Base-by-base conservation (phyloP, 2,113 vertebrate genomes). In the Myanophis thanlyinensis region DNA sequence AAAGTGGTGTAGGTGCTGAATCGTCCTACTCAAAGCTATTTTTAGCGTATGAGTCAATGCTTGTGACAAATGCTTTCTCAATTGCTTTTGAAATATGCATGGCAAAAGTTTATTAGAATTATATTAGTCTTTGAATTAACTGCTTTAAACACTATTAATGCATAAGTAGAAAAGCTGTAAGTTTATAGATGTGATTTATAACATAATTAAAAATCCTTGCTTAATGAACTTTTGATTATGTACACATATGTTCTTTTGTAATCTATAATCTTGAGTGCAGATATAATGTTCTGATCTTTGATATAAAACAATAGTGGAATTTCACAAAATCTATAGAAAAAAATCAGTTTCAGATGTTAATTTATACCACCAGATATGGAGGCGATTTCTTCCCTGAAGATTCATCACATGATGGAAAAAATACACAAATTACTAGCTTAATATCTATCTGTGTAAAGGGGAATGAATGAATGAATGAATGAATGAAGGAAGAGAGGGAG, bases 1-100 rank as follows among this genome's bases (percentile, higher is more conserved):
- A 93, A 93, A 96, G 91, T 93, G 52, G 89, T 86, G 89, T 86
- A 95, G 93, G 93, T 94, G 94, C 96, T 95, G 54, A 94, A 46
- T 6, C 96, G 94, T 96, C 96, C 96, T 93, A 96, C 97, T 93
- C 30, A 0, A 0, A 95, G 94, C 13, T 96, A 96, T 96, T 96
- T 97, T 94, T 94, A 92, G 80, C 35, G 35, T 93, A 93, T 92
- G 92, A 96, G 56, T 93, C 95, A 96, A 86, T 94, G 93, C 91
- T 93, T 95, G 73, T 94, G 95, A 96, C 91, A 92, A 88, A 94
- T 95, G 87, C 40, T 92, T 96, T 96, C 95, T 92, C 93, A 52
- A 93, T 40, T 96, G 93, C 95, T 93, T 95, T 56, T 92, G 73
- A 95, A 96, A 93, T 93, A 73, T 93, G 40, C 95, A 49, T 85